Evolutionary conservation across 2,113 vertebrate genomes (phyloP), one percentile per base, ranked within the genome.

Genomic region (Leucopternis melanops): DNA sequence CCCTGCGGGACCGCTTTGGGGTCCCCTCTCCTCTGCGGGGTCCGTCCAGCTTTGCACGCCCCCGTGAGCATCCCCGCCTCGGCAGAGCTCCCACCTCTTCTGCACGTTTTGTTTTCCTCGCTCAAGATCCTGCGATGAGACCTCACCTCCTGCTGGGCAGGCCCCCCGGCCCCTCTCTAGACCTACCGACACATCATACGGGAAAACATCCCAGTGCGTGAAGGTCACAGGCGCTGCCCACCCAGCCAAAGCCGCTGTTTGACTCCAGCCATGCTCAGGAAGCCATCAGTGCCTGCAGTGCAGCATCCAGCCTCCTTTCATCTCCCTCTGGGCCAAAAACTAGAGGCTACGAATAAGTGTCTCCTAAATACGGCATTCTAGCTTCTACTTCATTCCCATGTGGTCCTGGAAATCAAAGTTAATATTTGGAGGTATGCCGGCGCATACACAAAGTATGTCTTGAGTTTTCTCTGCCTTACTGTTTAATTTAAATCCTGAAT

Each of bases 361-460:
- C 47, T 55, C 63, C 63, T n/a, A 13, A 40, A 21, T 2, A 26
- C 4, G 2, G 5, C 40, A 4, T 16, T 47, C 34, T 1, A n/a
- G 45, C 67, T 31, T 4, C 42, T 31, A 2, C 52, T 23, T 6
- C 52, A 2, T 16, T 31, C 54, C 73, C 61, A 2, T 2, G 13
- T 0, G 29, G 50, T 8, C 0, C 47, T 44, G 81, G 61, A 23
- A 52, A n/a, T 36, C 71, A 27, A 2, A 5, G 55, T 27, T 11
- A 49, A 14, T 8, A 1, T 7, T 3, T 31, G 66, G 75, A 88
- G 50, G n/a, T 10, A 9, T 26, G 80, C 55, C 0, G 1, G 45
- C 0, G 6, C 55, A 4, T 0, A 4, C 61, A 15, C 45, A 4
- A 8, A 15, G 18, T 0, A 1, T 2, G 52, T 16, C 25, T 62